Base-by-base conservation (phyloP, 2,888 invertebrate genomes). In the Antheraea assamensis region DNA sequence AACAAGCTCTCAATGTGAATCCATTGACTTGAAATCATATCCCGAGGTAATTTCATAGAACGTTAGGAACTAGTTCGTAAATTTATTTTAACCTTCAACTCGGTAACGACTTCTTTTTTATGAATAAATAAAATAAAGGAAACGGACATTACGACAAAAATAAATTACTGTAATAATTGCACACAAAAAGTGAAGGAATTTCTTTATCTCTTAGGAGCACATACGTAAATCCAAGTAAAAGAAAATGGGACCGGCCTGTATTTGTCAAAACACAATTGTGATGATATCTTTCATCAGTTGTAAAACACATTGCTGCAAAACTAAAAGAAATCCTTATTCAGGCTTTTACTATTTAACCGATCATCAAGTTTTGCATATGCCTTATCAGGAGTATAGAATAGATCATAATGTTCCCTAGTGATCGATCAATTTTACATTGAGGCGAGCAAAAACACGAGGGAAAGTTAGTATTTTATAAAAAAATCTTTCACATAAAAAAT, bases 81-180 rank as follows among this genome's bases (percentile, higher is more conserved):
- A 71, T 73, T 76, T 74, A 71, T 35, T 66, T 70, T 10, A 21
- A 55, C 55, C n/a, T 55, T 55, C n/a, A 72, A 52, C 71, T 75
- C 61, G 55, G 71, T 70, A 72, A 74, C 66, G 30, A 71, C 66
- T 68, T 27, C 64, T 72, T 70, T 64, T 74, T 55, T 71, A 71
- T 78, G 71, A 74, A 75, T 75, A 75, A 78, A 79, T 74, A 73
- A 76, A 74, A 30, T 17, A 17, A 64, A 19, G 4, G 42, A 73
- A 74, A 74, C 58, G 55, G 70, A 55, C 30, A 71, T 74, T 73
- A 72, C 68, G 72, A 66, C 71, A n/a, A 73, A 74, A 76, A 75
- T 71, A 76, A 75, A 77, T 78, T 77, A 76, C 75, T 71, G 47
- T 70, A 76, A 76, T 77, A 79, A 79, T 79, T 8, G 42, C 47